phyloP scores from a whole-genome alignment of 2,888 invertebrate genomes.

The Ceriagrion tenellum region DNA sequence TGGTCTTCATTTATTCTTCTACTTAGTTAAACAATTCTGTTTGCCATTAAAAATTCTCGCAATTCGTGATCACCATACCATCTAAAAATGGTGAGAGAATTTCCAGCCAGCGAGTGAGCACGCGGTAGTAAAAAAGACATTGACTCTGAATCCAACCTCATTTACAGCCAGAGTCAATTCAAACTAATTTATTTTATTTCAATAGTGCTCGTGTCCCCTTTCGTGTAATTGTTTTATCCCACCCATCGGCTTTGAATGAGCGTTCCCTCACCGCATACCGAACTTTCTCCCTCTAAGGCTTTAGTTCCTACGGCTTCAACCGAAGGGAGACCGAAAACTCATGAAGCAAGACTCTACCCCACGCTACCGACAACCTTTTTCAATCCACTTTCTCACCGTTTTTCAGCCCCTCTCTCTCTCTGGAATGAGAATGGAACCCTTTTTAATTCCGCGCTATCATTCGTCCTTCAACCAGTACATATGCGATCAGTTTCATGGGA shows the following conservation, averaged over 20 bases:
- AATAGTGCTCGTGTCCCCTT: not conserved
- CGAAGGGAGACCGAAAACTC: not conserved
- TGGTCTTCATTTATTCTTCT: too few relatives aligned
- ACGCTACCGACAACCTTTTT: not conserved
- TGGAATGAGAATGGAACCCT: not conserved
- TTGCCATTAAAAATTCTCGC: not conserved
- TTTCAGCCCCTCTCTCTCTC: not conserved
- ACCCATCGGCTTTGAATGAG: not conserved
- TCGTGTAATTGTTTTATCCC: constrained; percentile 6
- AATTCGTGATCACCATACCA: not conserved
- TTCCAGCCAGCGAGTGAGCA: not conserved
- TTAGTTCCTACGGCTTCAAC: not conserved
- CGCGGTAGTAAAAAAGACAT: not conserved
- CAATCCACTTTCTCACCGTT: not conserved
- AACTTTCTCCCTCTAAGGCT: not conserved
- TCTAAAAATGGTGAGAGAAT: not conserved
- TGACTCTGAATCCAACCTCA: not conserved
- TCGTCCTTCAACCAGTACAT: not conserved
- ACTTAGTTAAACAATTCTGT: too few relatives aligned
- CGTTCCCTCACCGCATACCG: constrained; percentile 7
- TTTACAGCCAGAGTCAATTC: not conserved
- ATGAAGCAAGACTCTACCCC: not conserved
- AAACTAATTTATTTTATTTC: not conserved
- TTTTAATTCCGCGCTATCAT: not conserved
- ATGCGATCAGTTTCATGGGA: not conserved